A percentile compares a stretch with the other conserved stretches of the same genome.
Evolutionary conservation across 2,888 invertebrate species (phyloP).

Genomic region (Caenorhabditis sp.): DNA sequence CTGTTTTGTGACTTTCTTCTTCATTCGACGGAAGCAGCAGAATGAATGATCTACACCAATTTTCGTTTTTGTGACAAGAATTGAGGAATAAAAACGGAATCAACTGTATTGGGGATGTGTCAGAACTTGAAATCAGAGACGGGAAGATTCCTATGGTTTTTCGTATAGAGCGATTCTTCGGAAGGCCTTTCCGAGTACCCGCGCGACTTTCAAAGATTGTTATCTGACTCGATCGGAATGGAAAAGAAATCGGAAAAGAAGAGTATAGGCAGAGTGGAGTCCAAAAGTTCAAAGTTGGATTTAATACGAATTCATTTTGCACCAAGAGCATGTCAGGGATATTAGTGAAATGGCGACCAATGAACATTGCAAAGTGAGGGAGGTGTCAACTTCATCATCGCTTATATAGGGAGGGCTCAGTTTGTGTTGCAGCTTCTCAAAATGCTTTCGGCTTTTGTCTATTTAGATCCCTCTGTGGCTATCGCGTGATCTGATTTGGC

Average conservation of each 20-base stretch:
- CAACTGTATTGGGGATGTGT: neutral
- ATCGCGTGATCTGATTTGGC: constrained; percentile 38
- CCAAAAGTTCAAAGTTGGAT: constrained; percentile 26
- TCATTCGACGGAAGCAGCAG: constrained; percentile 14
- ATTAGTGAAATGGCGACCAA: constrained; percentile 29
- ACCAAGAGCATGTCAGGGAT: neutral
- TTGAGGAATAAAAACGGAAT: constrained; percentile 15
- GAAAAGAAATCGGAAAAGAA: constrained; percentile 1
- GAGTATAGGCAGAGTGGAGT: constrained; percentile 1
- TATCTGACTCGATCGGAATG: constrained; percentile 23
- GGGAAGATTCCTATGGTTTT: neutral
- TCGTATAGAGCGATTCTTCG: neutral
- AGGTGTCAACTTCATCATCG: constrained; percentile 41
- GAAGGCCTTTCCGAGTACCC: constrained; percentile 4
- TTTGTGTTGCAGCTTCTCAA: constrained; percentile 1
- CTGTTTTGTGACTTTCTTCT: constrained; percentile 52
- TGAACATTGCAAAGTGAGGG: constrained; percentile 40
- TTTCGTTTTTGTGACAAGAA: constrained; percentile 34
- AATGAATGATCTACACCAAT: constrained; percentile 44
- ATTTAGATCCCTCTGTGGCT: neutral
- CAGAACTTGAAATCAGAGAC: constrained; percentile 3
- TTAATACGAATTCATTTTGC: constrained; percentile 23
- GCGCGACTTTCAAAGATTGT: constrained; percentile 37
- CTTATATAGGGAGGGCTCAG: constrained; percentile 13
- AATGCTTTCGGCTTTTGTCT: neutral